A percentile compares a stretch with the other conserved stretches of the same genome.
Evolutionary conservation across 2,797 vertebrate genomes (phyloP).

Genomic region (Macropodus opercularis): DNA sequence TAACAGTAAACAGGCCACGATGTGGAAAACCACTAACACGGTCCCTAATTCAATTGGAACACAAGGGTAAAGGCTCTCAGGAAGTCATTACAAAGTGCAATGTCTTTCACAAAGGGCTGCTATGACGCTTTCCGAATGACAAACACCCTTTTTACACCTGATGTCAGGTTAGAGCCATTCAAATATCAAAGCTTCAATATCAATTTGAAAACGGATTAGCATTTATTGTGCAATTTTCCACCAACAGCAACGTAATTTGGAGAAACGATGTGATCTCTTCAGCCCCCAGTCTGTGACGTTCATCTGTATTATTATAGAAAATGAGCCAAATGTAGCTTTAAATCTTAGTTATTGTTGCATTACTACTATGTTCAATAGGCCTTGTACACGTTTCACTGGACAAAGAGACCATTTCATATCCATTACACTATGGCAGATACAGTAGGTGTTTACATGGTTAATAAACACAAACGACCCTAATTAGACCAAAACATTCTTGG

Average conservation of each 20-base stretch:
- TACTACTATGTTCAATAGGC: neutral
- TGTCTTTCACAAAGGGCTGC: neutral
- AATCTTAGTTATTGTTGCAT: neutral
- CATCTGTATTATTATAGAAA: no score
- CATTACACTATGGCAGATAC: neutral
- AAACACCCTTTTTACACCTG: neutral
- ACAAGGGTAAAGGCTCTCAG: neutral
- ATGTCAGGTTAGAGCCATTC: neutral
- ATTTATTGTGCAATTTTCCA: neutral
- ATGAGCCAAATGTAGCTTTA: no score
- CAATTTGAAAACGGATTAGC: no score
- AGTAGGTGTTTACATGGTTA: neutral
- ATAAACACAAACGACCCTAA: constrained; percentile 5
- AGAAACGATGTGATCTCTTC: no score
- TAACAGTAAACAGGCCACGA: neutral
- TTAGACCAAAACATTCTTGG: neutral
- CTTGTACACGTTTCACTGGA: neutral
- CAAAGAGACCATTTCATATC: neutral
- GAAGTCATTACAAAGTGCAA: neutral
- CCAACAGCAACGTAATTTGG: neutral
- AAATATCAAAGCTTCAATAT: constrained; percentile 5
- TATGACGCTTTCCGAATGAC: neutral
- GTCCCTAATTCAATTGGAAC: neutral
- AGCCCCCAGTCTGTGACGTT: no score
- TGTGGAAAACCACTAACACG: neutral